These are phyloP conservation scores for Flabesymbios commensalis DNA, from an alignment of 2,888 invertebrate genomes.

Conservation along the genomic window DNA sequence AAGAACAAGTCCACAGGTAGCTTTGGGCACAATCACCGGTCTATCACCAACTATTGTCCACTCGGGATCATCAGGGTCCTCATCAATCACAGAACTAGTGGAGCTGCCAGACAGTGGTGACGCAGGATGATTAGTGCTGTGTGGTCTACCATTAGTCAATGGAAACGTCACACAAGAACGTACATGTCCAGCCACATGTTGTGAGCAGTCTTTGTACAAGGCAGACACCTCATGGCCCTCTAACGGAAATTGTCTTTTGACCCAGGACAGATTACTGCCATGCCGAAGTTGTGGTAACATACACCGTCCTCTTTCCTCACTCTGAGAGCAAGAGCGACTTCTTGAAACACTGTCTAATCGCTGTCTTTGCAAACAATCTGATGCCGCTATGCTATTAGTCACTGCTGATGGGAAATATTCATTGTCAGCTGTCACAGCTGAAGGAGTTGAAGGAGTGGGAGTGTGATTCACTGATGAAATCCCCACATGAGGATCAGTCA, in stretches of 20 bases:
- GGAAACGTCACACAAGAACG: neutral
- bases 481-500: neutral
- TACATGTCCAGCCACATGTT: no score
- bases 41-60: slow-evolving; percentile 42
- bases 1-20: slow-evolving; percentile 20
- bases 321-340: slow-evolving; percentile 1
- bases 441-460: no score
- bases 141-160: no score
- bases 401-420: no score
- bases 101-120: slow-evolving; percentile 4
- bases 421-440: no score
- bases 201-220: no score
- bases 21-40: neutral
- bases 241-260: slow-evolving; percentile 28
- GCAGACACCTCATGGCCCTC: neutral
- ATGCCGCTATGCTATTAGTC: no score
- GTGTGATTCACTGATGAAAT: neutral
- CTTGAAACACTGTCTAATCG: no score
- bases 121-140: neutral
- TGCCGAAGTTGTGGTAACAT: neutral
- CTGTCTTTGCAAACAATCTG: no score
- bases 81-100: slow-evolving; percentile 18
- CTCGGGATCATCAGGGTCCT: slow-evolving; percentile 54
- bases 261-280: slow-evolving; percentile 25
- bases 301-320: neutral